phyloP scores from a whole-genome alignment of 2,113 vertebrate species.

The Synchiropus splendidus region DNA sequence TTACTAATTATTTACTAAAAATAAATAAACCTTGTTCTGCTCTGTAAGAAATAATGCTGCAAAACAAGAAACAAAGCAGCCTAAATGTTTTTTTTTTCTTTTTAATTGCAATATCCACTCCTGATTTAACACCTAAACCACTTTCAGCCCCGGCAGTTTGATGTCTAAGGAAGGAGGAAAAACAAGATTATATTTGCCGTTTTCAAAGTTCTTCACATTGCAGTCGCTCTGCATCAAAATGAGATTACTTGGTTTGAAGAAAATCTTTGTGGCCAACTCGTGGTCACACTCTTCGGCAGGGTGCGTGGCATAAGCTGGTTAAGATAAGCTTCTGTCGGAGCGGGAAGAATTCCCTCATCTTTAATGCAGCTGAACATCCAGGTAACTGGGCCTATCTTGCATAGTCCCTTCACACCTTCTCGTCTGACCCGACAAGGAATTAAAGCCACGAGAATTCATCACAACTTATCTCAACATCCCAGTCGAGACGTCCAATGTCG shows the following conservation, averaged over 20 bases:
- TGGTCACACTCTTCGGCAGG: slow-evolving; percentile 30
- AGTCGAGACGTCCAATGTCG: slow-evolving; percentile 74
- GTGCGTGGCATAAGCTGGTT: slow-evolving; percentile 38
- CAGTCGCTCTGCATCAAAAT: slow-evolving; percentile 40
- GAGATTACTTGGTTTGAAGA: slow-evolving; percentile 48
- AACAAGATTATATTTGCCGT: slow-evolving; percentile 27
- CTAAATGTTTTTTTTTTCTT: neutral
- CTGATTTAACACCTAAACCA: slow-evolving; percentile 22
- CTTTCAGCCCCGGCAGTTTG: slow-evolving; percentile 27
- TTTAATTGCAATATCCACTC: neutral
- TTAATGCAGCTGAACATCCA: slow-evolving; percentile 57
- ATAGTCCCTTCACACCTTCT: slow-evolving; percentile 48
- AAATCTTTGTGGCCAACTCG: slow-evolving; percentile 42
- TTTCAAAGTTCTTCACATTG: slow-evolving; percentile 40
- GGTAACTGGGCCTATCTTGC: slow-evolving; percentile 50
- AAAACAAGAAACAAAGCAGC: too few species aligned
- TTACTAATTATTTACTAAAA: too few species aligned
- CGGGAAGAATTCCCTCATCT: slow-evolving; percentile 44
- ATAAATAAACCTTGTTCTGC: too few species aligned
- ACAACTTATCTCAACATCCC: slow-evolving; percentile 79
- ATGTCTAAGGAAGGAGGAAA: slow-evolving; percentile 8
- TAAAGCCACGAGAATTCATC: slow-evolving; percentile 80
- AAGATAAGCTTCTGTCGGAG: slow-evolving; percentile 52
- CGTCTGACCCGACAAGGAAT: slow-evolving; percentile 77
- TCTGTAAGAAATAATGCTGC: too few species aligned